Evolutionary conservation across 2,888 invertebrate species (phyloP).

Genomic region (Lepetodrilus schrolli): DNA sequence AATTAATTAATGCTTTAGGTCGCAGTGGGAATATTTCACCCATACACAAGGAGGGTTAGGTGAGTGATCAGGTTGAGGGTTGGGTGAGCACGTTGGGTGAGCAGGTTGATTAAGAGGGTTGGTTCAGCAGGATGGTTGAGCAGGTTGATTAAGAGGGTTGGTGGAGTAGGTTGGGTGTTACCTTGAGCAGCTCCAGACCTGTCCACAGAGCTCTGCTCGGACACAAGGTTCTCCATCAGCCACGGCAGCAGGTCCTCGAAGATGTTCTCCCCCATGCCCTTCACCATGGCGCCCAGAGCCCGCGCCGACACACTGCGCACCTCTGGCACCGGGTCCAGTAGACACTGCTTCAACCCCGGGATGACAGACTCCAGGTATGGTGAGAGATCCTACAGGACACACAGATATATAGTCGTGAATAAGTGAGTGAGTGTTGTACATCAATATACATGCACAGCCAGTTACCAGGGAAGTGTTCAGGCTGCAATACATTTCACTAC

Average conservation of each 20-base stretch:
- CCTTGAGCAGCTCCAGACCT: slow-evolving; percentile 75
- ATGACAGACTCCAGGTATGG: slow-evolving; percentile 97
- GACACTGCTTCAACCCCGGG: slow-evolving; percentile 94
- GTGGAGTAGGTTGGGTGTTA: too few relatives aligned
- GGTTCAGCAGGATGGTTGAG: too few relatives aligned
- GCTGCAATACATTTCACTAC: too few relatives aligned
- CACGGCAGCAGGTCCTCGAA: slow-evolving; percentile 97
- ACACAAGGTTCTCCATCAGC: slow-evolving; percentile 97
- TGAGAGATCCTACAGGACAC: slow-evolving; percentile 83
- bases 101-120: too few relatives aligned
- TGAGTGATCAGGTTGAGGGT: too few relatives aligned
- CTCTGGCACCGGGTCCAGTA: slow-evolving; percentile 98
- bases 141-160: too few relatives aligned
- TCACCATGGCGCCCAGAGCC: slow-evolving; percentile 97
- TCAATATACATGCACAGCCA: too few relatives aligned
- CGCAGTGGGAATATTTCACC: too few relatives aligned
- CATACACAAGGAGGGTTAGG: too few relatives aligned
- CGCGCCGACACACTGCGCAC: slow-evolving; percentile 95
- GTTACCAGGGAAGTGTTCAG: too few relatives aligned
- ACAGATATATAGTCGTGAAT: neutral
- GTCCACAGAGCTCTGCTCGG: slow-evolving; percentile 93
- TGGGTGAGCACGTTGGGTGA: too few relatives aligned
- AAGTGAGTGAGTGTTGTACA: neutral
- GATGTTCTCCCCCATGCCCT: slow-evolving; percentile 96
- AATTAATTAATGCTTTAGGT: too few relatives aligned